These are phyloP conservation scores for Hepsetus odoe DNA, from an alignment of 2,113 vertebrate species.

Conservation along the genomic window DNA sequence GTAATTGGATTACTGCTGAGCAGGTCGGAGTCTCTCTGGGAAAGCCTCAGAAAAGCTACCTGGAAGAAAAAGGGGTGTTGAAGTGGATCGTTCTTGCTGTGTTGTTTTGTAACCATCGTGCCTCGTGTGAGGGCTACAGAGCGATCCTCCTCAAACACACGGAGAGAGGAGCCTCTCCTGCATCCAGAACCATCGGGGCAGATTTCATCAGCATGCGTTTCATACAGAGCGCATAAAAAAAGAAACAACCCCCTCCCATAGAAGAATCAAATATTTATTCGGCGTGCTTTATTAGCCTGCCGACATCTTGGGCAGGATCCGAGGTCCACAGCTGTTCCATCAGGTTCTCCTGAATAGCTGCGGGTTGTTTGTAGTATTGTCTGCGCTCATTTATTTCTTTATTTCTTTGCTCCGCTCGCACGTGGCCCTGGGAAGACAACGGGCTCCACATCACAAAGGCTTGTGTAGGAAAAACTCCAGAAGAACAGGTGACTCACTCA, in stretches of 20 bases:
- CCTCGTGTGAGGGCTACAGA: not conserved
- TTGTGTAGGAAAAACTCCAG: constrained; percentile 20
- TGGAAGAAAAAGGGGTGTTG: not conserved
- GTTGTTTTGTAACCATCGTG: not conserved
- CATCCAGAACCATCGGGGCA: constrained; percentile 6
- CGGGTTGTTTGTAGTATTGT: constrained; percentile 43
- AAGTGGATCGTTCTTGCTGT: constrained; percentile 29
- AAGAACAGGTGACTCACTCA: constrained; percentile 41
- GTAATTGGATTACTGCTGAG: too few species aligned
- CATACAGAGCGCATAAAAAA: constrained; percentile 33
- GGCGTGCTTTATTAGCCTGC: constrained; percentile 55
- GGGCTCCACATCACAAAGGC: constrained; percentile 37
- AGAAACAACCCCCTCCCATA: constrained; percentile 30
- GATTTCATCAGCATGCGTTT: constrained; percentile 38
- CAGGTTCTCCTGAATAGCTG: constrained; percentile 42
- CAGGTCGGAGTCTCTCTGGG: constrained; percentile 18
- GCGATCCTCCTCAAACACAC: constrained; percentile 19
- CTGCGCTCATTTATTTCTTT: constrained; percentile 43
- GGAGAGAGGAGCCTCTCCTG: not conserved
- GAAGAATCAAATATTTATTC: constrained; percentile 60
- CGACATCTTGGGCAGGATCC: constrained; percentile 20
- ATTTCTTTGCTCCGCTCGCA: constrained; percentile 40
- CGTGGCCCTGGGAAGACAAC: constrained; percentile 42
- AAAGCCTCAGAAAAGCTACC: constrained; percentile 21
- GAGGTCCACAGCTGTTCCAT: constrained; percentile 42